Percentiles rank a stretch among this genome's conserved stretches.
Conservation (phyloP, 2,888 invertebrate species). For the Malthinus seriepunctatus region DNA sequence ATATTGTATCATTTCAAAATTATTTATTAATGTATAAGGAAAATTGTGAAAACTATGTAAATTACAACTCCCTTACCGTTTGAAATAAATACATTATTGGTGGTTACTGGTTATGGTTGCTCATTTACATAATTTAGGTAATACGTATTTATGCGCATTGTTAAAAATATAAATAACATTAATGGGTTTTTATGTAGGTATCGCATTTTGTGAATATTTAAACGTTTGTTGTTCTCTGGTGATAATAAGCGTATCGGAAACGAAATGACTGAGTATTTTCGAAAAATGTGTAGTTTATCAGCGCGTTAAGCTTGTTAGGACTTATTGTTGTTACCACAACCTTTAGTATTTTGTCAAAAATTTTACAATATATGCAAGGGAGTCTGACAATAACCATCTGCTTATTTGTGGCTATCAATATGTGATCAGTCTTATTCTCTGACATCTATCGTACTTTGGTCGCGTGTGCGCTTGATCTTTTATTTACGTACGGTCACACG, state of each 20-base stretch:
- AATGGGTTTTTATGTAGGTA: not conserved
- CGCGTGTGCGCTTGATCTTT: conserved; percentile 21
- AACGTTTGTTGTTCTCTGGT: not conserved
- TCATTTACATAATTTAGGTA: not conserved
- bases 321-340: conserved; percentile 20
- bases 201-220: not conserved
- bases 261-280: conserved; percentile 11
- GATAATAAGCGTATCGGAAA: no score
- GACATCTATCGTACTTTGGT: conserved; percentile 19
- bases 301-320: conserved; percentile 25
- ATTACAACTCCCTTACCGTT: not conserved
- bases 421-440: conserved; percentile 30
- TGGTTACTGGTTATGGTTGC: no score
- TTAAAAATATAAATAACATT: not conserved
- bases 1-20: not conserved
- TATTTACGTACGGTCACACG: conserved; percentile 16
- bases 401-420: conserved; percentile 31
- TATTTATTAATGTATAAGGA: not conserved
- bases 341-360: conserved; percentile 21
- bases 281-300: conserved; percentile 13
- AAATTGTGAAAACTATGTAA: not conserved
- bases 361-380: conserved; percentile 29
- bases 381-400: conserved; percentile 25
- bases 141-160: not conserved
- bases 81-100: not conserved